Percentiles rank a stretch among this genome's conserved stretches.
phyloP scores from a whole-genome alignment of 2,797 vertebrate species.

The Rhinichthys osculus region DNA sequence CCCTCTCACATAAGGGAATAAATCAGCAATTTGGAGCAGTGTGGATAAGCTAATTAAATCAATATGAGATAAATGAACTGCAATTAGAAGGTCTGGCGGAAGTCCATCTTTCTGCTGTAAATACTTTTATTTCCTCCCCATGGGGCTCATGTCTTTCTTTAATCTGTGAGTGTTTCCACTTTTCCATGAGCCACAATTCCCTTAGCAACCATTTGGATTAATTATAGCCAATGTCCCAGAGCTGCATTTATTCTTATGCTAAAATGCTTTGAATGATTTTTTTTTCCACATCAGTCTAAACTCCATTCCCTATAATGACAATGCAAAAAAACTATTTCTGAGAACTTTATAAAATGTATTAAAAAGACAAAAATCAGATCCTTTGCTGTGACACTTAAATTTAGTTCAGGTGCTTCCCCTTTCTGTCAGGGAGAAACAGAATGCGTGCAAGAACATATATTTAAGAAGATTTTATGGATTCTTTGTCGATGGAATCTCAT shows the following conservation, averaged over 20 bases:
- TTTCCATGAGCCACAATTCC: conserved; percentile 90
- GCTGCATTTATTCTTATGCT: conserved; percentile 72
- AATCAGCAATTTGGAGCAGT: conserved; percentile 73
- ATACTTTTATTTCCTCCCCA: conserved; percentile 87
- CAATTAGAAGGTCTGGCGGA: conserved; percentile 95
- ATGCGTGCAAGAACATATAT: too few species aligned
- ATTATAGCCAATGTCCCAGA: conserved; percentile 90
- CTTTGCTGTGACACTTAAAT: background rate
- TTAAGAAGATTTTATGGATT: too few species aligned
- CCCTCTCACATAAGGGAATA: conserved; percentile 65
- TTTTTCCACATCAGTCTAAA: conserved; percentile 71
- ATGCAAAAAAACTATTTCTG: background rate
- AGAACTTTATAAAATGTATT: background rate
- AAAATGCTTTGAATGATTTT: conserved; percentile 68
- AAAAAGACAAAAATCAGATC: background rate
- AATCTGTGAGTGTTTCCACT: conserved; percentile 96
- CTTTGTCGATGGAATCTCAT: too few species aligned
- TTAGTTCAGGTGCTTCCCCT: background rate
- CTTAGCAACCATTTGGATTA: conserved; percentile 91
- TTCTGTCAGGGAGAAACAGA: background rate
- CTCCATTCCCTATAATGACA: conserved; percentile 21
- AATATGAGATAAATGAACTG: conserved; percentile 97
- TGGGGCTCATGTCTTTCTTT: conserved; percentile 90
- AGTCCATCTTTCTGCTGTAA: conserved; percentile 86
- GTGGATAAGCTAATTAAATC: conserved; percentile 97